phyloP scores from a whole-genome alignment of 2,888 invertebrate species.

The Ephialtes manifestator region DNA sequence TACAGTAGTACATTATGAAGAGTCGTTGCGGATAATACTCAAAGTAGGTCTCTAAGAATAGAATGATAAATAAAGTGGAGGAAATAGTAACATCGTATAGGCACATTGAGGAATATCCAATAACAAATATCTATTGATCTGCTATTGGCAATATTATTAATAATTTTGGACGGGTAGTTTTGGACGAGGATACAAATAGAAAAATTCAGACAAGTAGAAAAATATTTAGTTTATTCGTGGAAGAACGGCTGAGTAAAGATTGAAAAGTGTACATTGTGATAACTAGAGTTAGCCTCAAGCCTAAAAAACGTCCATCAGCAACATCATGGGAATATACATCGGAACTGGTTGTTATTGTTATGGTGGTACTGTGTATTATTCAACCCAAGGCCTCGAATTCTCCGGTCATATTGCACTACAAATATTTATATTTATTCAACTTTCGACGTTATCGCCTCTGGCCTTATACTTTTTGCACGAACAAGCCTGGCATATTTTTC shows the following conservation, averaged over 20 bases:
- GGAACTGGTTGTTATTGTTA: slow-evolving; percentile 24
- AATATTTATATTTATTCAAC: slow-evolving; percentile 39
- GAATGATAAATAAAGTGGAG: background rate
- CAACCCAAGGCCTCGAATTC: slow-evolving; percentile 20
- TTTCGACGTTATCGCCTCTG: slow-evolving; percentile 38
- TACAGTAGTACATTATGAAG: too few relatives aligned
- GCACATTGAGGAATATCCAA: too few relatives aligned
- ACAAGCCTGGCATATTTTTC: background rate
- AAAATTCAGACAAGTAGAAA: background rate
- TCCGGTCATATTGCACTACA: background rate
- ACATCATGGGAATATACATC: slow-evolving; percentile 34
- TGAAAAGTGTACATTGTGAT: background rate
- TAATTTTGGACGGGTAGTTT: background rate
- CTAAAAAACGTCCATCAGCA: slow-evolving; percentile 18
- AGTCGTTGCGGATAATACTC: too few relatives aligned
- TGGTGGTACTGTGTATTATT: background rate
- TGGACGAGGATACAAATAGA: background rate
- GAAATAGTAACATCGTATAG: too few relatives aligned
- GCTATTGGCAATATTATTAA: background rate
- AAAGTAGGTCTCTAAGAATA: too few relatives aligned
- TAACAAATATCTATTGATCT: background rate
- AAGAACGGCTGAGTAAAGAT: background rate
- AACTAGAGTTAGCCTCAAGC: background rate
- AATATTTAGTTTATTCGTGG: slow-evolving; percentile 5
- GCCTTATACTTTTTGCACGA: slow-evolving; percentile 7